Conservation (phyloP, 2,113 vertebrate genomes). For the Gavialis gangeticus region DNA sequence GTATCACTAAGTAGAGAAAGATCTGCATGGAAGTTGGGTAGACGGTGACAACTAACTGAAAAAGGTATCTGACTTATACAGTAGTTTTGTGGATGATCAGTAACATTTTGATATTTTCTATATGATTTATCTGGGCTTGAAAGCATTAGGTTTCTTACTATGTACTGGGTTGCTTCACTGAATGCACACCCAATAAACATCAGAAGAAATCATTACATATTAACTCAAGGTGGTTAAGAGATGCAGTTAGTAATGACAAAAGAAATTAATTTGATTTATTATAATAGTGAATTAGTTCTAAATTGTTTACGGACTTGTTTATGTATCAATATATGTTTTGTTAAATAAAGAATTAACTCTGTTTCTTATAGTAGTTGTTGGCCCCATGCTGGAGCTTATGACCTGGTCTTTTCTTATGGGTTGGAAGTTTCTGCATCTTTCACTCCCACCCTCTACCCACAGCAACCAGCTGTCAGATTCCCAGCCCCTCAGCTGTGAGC, state of each 20-base stretch:
- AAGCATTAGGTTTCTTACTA: not conserved
- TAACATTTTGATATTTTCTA: not conserved
- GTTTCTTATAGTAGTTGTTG: not conserved
- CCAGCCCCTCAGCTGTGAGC: no score
- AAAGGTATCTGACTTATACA: not conserved
- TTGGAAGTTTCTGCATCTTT: no score
- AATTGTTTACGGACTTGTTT: not conserved
- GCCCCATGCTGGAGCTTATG: no score
- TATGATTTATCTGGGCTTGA: not conserved
- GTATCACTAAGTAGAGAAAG: no score
- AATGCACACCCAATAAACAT: not conserved
- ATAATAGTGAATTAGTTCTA: not conserved
- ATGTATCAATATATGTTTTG: not conserved
- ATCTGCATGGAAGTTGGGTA: rapidly evolving
- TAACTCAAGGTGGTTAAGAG: constrained; percentile 18
- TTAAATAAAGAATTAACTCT: not conserved
- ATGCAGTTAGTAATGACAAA: not conserved
- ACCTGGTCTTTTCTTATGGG: no score
- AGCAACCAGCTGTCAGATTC: no score
- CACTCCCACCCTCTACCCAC: no score
- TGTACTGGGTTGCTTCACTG: not conserved
- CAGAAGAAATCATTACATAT: constrained; percentile 18
- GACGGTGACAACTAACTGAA: not conserved
- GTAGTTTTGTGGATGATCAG: not conserved
- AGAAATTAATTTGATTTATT: constrained; percentile 6